These are phyloP conservation scores for Tachystola acroxantha DNA, from an alignment of 2,888 invertebrate genomes.

Conservation along the genomic window DNA sequence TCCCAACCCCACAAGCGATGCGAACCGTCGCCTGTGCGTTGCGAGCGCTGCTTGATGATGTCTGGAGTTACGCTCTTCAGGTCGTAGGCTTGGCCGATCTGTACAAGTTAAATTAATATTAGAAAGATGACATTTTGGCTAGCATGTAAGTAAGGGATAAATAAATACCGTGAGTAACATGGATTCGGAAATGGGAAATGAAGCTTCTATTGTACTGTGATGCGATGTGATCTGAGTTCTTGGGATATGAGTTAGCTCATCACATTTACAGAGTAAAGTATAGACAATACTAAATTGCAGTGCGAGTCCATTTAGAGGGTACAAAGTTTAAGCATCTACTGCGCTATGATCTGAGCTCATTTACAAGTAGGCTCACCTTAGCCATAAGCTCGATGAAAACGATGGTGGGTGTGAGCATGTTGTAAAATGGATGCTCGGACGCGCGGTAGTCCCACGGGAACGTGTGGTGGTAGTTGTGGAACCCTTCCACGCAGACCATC, in stretches of 20 bases:
- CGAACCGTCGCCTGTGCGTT: constrained; percentile 82
- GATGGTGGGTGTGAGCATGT: constrained; percentile 82
- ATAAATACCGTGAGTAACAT: too few relatives aligned
- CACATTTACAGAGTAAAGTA: too few relatives aligned
- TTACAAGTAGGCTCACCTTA: too few relatives aligned
- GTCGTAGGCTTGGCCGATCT: constrained; percentile 88
- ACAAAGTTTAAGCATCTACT: too few relatives aligned
- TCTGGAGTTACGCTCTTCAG: constrained; percentile 83
- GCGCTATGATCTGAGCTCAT: too few relatives aligned
- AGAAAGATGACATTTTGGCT: background rate
- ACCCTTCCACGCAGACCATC: constrained; percentile 86
- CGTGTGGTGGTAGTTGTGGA: constrained; percentile 92
- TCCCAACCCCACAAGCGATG: constrained; percentile 86
- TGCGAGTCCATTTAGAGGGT: too few relatives aligned
- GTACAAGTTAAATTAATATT: constrained; percentile 5
- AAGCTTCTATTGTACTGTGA: too few relatives aligned
- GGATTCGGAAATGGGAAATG: too few relatives aligned
- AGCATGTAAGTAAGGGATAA: too few relatives aligned
- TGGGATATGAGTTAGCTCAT: too few relatives aligned
- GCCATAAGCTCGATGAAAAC: constrained; percentile 85
- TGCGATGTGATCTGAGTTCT: too few relatives aligned
- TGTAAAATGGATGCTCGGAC: constrained; percentile 81
- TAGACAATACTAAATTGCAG: too few relatives aligned
- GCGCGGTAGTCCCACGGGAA: constrained; percentile 89
- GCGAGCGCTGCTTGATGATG: constrained; percentile 80